A percentile compares a stretch with the other conserved stretches of the same genome.
Conservation (phyloP, 2,797 vertebrate species). For the Thamnophis elegans region DNA sequence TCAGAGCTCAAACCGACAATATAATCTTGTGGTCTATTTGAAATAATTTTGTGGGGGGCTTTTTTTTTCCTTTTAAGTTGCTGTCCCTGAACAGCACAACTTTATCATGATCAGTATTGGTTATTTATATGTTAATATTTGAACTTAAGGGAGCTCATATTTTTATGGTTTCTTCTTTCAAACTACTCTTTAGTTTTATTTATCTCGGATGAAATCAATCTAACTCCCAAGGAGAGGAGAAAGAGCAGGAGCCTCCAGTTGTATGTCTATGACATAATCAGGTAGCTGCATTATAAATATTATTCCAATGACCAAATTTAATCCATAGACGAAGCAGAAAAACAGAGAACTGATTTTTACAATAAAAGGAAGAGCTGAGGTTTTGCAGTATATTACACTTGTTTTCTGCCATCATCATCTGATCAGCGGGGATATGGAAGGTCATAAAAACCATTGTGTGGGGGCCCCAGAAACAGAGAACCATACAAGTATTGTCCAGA, state of each 20-base stretch:
- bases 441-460: not conserved
- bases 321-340: not conserved
- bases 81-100: not conserved
- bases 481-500: not conserved
- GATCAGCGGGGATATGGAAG: not conserved
- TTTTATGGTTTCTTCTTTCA: not conserved
- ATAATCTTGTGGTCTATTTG: not conserved
- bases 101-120: not conserved
- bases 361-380: not conserved
- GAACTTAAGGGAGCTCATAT: not conserved
- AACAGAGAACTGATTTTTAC: not conserved
- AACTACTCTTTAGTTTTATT: not conserved
- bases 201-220: not conserved
- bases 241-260: not conserved
- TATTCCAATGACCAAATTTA: not conserved
- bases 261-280: not conserved
- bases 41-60: not conserved
- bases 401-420: not conserved
- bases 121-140: not conserved
- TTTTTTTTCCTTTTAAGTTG: not conserved
- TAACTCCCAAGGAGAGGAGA: not conserved
- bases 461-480: not conserved
- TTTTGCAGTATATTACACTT: not conserved
- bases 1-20: too few relatives aligned
- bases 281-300: not conserved